Conservation (phyloP, 2,797 vertebrate species). For the Mus caroli region DNA sequence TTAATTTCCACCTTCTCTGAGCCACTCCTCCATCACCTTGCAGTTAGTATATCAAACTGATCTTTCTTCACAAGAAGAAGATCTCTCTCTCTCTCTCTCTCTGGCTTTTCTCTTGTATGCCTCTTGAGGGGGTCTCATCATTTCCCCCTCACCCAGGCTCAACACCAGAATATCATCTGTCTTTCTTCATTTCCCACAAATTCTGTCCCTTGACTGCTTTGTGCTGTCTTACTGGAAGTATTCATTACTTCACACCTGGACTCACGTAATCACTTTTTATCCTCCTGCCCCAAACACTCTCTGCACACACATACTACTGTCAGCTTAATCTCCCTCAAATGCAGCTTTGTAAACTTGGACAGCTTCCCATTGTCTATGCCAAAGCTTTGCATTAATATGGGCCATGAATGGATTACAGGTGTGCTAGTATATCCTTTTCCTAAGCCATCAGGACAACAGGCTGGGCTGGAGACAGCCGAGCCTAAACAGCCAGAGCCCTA, state of each 20-base stretch:
- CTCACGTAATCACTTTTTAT: slow-evolving; percentile 20
- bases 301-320: background rate
- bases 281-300: background rate
- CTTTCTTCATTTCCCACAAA: background rate
- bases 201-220: background rate
- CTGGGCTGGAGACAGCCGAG: background rate
- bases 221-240: background rate
- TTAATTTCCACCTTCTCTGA: background rate
- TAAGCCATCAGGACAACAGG: background rate
- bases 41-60: background rate
- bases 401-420: background rate
- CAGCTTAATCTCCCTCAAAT: slow-evolving; percentile 58
- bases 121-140: background rate
- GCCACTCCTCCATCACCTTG: background rate
- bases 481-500: background rate
- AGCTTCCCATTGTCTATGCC: background rate
- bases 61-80: slow-evolving; percentile 19
- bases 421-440: slow-evolving; percentile 22
- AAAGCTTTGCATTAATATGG: slow-evolving; percentile 7
- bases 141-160: background rate
- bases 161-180: background rate
- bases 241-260: slow-evolving; percentile 65
- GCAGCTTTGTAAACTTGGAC: slow-evolving; percentile 10
- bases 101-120: background rate
- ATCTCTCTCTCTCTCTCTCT: background rate